Evolutionary conservation across 53 echinoderm and acorn worm genomes (phyloP), one percentile per base, ranked within the genome.

Genomic region (Actinopyga echinites): DNA sequence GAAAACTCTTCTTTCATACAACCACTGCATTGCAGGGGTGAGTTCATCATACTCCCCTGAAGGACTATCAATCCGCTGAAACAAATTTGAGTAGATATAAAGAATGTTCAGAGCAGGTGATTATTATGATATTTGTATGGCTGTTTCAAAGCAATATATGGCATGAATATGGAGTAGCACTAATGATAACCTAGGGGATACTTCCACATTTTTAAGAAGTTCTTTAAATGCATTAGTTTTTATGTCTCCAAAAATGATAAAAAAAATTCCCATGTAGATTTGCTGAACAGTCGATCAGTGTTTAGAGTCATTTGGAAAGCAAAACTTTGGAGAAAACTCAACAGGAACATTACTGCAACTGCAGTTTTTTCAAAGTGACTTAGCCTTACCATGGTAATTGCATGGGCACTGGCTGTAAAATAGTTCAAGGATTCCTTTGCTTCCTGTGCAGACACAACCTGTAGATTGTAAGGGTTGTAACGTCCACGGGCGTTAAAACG

Each of bases 1-100:
- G 82, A 95, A 99, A 8, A 99, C 62, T 25, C 99, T 86, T 55
- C 99, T 84, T 42, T 99, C 95, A 69, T 91, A 89, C 75, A 90
- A 81, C 99, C 99, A 99, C 62, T 95, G 95, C 93, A 99, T 95
- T n/a, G 95, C 85, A 54, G 92, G 93, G 33, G 99, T 95, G 28
- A 99, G 77, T 22, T 96, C 96, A 60, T 93, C 93, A 87, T 93
- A 96, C 42, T 96, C 96, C 20, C 74, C 67, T 5, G 93, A 71
- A 31, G 44, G 65, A 11, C 90, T 90, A 43, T 94, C 93, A 85
- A 96, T 89, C 65, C 91, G 92, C 96, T 96, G 82, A 42, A 65
- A 58, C 31, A 87, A 62, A 22, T 52, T 5, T n/a, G n/a, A 17
- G 44, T 24, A 15, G 34, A 21, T n/a, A 20, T 64, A 44, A 52